Conservation (phyloP, 2,888 invertebrate species). For the Phanerotoma sp. region DNA sequence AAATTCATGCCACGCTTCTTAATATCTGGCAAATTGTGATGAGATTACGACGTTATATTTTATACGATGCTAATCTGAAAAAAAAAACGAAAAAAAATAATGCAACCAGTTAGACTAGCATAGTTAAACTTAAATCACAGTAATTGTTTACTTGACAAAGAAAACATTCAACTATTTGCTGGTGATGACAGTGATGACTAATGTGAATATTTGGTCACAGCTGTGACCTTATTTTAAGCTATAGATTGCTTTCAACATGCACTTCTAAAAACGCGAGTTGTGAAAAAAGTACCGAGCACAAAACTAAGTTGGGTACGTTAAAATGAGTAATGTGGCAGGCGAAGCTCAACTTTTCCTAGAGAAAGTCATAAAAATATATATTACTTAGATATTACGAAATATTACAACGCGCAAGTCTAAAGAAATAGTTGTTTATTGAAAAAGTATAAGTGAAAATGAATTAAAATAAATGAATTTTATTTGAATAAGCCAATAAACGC, state of each 20-base stretch:
- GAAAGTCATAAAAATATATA: background rate
- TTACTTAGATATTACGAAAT: background rate
- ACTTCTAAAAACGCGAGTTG: background rate
- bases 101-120: background rate
- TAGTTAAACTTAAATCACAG: background rate
- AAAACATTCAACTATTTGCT: too few relatives aligned
- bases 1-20: slow-evolving; percentile 15
- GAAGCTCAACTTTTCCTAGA: too few relatives aligned
- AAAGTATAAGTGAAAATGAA: background rate
- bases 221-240: slow-evolving; percentile 35
- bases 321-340: too few relatives aligned
- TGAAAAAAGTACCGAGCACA: background rate
- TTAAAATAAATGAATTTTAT: too few relatives aligned
- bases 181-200: slow-evolving; percentile 10
- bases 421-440: background rate
- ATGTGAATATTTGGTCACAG: slow-evolving; percentile 38
- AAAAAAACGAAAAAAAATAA: slow-evolving; percentile 12
- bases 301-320: background rate
- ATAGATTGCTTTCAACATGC: slow-evolving; percentile 9
- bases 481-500: background rate
- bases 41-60: slow-evolving; percentile 9
- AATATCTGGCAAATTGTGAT: slow-evolving; percentile 3
- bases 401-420: background rate
- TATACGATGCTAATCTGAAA: slow-evolving; percentile 36
- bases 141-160: too few relatives aligned